A percentile compares a stretch with the other conserved stretches of the same genome.
Conservation (phyloP, 2,888 invertebrate species). For the Atrina japonica region DNA sequence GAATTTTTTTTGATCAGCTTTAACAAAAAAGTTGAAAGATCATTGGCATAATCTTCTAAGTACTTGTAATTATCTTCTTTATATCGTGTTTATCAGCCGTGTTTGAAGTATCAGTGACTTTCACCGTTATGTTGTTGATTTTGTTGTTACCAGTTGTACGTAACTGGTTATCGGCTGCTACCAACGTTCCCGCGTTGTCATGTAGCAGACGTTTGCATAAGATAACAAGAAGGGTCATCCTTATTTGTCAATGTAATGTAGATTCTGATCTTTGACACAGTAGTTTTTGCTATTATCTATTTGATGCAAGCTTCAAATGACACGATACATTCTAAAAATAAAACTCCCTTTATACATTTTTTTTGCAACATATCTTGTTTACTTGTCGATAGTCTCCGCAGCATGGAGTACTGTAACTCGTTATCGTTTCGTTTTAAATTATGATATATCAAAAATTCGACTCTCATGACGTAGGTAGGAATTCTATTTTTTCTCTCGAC, state of each 20-base stretch:
- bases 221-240: conserved; percentile 23
- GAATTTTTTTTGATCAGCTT: too few species aligned
- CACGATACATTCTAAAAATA: background rate
- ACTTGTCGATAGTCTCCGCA: too few species aligned
- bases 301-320: background rate
- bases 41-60: too few species aligned
- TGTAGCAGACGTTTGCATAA: conserved; percentile 10
- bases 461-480: too few species aligned
- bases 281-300: conserved; percentile 4
- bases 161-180: conserved; percentile 4
- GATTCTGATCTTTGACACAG: background rate
- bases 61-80: too few species aligned
- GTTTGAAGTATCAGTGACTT: conserved; percentile 20
- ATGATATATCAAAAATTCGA: too few species aligned
- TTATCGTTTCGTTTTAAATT: too few species aligned
- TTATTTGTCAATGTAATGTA: conserved; percentile 15
- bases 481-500: too few species aligned
- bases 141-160: background rate
- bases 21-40: too few species aligned
- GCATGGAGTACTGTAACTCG: too few species aligned
- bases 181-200: conserved; percentile 19
- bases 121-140: conserved; percentile 18
- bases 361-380: too few species aligned
- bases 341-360: too few species aligned
- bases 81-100: conserved; percentile 7